Evolutionary conservation across 2,797 vertebrate species (phyloP).

Genomic region (Yasuhikotakia modesta): DNA sequence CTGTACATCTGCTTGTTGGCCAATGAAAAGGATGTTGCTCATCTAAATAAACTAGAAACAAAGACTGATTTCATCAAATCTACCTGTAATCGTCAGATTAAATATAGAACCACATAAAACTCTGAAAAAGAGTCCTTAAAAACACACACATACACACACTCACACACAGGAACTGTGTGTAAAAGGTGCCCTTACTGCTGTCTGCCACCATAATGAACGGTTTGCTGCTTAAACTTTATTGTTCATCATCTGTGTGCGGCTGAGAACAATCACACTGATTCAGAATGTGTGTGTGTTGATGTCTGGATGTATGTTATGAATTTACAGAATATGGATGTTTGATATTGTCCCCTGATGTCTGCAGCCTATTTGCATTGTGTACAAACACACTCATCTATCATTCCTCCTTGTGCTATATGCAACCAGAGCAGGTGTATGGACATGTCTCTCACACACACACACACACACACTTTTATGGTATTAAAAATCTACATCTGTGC

Average conservation of each 20-base stretch:
- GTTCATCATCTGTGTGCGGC: background rate
- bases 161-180: background rate
- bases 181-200: conserved; percentile 5
- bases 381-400: conserved; percentile 30
- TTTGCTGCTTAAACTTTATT: background rate
- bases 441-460: conserved; percentile 34
- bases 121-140: background rate
- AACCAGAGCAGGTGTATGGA: conserved; percentile 47
- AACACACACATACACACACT: background rate
- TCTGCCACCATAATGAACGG: background rate
- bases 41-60: background rate
- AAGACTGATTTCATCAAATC: background rate
- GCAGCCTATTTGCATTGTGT: conserved; percentile 15
- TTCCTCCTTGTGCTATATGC: conserved; percentile 22
- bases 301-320: background rate
- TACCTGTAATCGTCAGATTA: background rate
- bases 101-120: background rate
- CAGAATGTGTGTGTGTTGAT: background rate
- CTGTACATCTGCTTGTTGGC: background rate
- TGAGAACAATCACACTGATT: conserved; percentile 13
- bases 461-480: conserved; percentile 4
- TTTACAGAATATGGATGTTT: conserved; percentile 18
- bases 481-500: conserved; percentile 25
- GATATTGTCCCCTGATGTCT: conserved; percentile 24
- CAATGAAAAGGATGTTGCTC: background rate